These are phyloP conservation scores for Aspidiotus destructor DNA, from an alignment of 2,888 invertebrate genomes.

Conservation along the genomic window DNA sequence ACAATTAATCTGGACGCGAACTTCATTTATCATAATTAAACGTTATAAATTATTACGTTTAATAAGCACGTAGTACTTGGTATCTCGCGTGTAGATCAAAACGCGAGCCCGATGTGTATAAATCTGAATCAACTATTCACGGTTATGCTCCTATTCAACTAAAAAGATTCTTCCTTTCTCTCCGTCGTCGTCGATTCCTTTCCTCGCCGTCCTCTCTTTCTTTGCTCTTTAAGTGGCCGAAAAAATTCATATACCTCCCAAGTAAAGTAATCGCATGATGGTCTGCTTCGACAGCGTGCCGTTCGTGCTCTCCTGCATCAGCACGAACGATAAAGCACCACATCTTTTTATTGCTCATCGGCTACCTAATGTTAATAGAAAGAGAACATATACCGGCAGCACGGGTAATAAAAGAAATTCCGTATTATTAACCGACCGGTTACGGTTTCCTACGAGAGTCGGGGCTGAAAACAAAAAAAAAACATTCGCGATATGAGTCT, in stretches of 20 bases:
- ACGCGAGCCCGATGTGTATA: no score
- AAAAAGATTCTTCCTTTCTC: no score
- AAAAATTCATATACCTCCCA: not conserved
- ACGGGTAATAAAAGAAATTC: conserved; percentile 30
- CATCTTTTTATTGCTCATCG: conserved; percentile 20
- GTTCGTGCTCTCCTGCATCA: conserved; percentile 18
- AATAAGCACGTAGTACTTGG: not conserved
- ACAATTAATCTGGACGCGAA: conserved; percentile 4
- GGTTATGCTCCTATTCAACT: no score
- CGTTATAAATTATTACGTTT: not conserved
- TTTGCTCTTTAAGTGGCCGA: no score
- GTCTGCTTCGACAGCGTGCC: not conserved
- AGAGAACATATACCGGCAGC: conserved; percentile 25
- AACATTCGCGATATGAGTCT: not conserved
- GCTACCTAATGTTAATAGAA: conserved; percentile 31
- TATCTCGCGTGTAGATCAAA: no score
- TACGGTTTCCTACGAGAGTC: conserved; percentile 13
- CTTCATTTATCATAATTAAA: conserved; percentile 1
- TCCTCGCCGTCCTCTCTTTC: no score
- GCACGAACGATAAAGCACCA: conserved; percentile 29
- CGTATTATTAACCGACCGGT: conserved; percentile 21
- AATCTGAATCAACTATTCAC: no score
- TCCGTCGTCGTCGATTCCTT: no score
- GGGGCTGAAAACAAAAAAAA: not conserved
- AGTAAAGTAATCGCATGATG: not conserved